Percentiles rank a stretch among this genome's conserved stretches.
Conservation (phyloP, 1,140 invertebrate genomes). For the Hetaerina americana region DNA sequence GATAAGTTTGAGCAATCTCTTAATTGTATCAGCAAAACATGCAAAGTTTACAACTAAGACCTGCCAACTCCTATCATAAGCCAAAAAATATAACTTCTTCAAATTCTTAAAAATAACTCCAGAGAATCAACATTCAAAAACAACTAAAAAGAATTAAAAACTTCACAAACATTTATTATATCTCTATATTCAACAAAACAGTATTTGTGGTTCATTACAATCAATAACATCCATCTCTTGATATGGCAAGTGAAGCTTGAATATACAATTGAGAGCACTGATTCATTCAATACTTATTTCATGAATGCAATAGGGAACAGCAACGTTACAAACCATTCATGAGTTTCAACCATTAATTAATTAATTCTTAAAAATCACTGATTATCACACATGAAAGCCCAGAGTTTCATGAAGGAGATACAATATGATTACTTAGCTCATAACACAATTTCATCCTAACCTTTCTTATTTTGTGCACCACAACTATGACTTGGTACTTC, state of each 20-base stretch:
- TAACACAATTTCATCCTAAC: background rate
- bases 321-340: background rate
- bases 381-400: background rate
- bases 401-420: background rate
- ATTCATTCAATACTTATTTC: constrained; percentile 1
- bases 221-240: background rate
- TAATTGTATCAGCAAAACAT: background rate
- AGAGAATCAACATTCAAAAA: background rate
- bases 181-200: background rate
- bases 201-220: background rate
- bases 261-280: background rate
- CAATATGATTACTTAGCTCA: background rate
- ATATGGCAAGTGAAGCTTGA: background rate
- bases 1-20: background rate
- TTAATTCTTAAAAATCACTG: background rate
- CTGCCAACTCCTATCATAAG: background rate
- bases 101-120: background rate
- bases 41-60: background rate
- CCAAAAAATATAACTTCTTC: background rate
- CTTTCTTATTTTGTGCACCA: background rate
- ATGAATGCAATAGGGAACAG: background rate
- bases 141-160: background rate
- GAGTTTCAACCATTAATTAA: background rate
- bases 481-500: background rate
- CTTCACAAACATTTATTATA: background rate